Percentiles rank a stretch among this genome's conserved stretches.
These are phyloP conservation scores for Hylaea fasciaria DNA, from an alignment of 2,888 invertebrate species.

Conservation along the genomic window DNA sequence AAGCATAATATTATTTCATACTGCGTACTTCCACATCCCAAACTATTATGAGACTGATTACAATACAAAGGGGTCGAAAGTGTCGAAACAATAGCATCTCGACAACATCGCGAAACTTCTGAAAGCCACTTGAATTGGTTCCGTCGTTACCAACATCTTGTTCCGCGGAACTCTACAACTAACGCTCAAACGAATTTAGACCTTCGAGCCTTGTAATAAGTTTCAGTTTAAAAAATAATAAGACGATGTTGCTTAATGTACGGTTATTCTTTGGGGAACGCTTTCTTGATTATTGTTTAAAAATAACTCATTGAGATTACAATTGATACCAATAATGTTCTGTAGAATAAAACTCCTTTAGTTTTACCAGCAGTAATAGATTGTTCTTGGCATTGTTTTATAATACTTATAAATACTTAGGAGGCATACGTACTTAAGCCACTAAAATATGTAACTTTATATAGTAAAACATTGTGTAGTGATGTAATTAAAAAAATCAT, in stretches of 20 bases:
- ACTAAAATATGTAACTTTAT: no score
- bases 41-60: slow-evolving; percentile 43
- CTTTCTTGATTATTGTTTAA: slow-evolving; percentile 60
- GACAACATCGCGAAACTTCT: slow-evolving; percentile 59
- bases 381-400: background rate
- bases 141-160: slow-evolving; percentile 45
- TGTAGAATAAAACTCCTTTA: slow-evolving; percentile 13
- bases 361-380: background rate
- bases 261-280: slow-evolving; percentile 55
- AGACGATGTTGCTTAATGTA: slow-evolving; percentile 35
- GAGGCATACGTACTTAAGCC: no score
- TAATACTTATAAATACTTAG: no score
- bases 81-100: slow-evolving; percentile 70
- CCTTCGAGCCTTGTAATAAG: slow-evolving; percentile 28
- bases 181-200: slow-evolving; percentile 25
- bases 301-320: slow-evolving; percentile 26
- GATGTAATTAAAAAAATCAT: no score
- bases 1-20: background rate
- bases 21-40: slow-evolving; percentile 14
- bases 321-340: slow-evolving; percentile 36
- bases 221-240: slow-evolving; percentile 5
- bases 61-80: slow-evolving; percentile 61
- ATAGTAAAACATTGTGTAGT: no score
- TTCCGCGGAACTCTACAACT: slow-evolving; percentile 11
- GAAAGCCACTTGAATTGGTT: slow-evolving; percentile 62